Percentiles rank a stretch among this genome's conserved stretches.
phyloP scores from a whole-genome alignment of 1,140 invertebrate species.

The Aphaenogaster ashmeadi region DNA sequence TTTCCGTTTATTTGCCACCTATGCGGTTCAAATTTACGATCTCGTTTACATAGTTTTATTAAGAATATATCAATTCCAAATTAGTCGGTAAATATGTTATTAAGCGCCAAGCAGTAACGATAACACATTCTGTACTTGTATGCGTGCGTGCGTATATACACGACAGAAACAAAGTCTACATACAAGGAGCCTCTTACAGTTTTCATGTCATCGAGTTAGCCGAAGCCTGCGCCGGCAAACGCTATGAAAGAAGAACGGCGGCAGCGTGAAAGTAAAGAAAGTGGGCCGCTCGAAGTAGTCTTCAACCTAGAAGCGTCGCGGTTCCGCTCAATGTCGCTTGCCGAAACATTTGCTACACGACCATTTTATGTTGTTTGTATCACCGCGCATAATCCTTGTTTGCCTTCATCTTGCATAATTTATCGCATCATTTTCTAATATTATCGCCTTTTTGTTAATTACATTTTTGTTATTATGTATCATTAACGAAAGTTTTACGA shows the following conservation, averaged over 20 bases:
- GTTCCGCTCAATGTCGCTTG: slow-evolving; percentile 43
- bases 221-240: slow-evolving; percentile 64
- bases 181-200: slow-evolving; percentile 43
- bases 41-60: background rate
- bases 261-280: slow-evolving; percentile 81
- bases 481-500: background rate
- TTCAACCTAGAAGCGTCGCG: slow-evolving; percentile 69
- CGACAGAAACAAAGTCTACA: slow-evolving; percentile 21
- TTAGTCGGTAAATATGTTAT: background rate
- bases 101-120: background rate
- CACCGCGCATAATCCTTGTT: background rate
- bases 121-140: background rate
- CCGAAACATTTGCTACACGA: slow-evolving; percentile 4
- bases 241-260: slow-evolving; percentile 74
- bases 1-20: background rate
- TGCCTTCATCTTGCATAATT: background rate
- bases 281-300: slow-evolving; percentile 78
- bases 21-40: background rate
- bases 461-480: background rate
- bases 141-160: background rate
- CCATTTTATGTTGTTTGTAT: background rate
- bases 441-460: background rate
- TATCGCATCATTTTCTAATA: background rate
- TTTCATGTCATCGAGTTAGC: slow-evolving; percentile 65
- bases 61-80: background rate